Base-by-base conservation (phyloP, 1,140 invertebrate species). In the Doryteuthis pealeii region DNA sequence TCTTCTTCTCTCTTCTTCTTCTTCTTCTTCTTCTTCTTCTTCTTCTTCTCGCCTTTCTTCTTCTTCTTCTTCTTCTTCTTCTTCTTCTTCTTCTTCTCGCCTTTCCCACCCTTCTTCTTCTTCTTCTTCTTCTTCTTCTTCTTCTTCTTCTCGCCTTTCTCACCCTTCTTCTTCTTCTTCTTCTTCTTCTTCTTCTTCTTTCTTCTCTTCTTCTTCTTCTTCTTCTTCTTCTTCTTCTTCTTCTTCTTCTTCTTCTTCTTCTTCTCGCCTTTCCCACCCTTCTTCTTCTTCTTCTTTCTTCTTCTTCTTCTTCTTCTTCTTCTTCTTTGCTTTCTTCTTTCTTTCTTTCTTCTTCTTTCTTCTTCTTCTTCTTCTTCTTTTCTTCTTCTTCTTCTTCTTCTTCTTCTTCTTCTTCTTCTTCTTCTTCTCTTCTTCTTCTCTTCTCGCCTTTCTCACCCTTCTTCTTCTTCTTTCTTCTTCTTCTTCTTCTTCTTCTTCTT, bases 1-100 rank as follows among this genome's bases (percentile, higher is more conserved):
- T 45, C 49, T 70, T 66, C 10, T 65, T 58, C 66, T 32, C 71
- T 58, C 71, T n/a, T 65, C 69, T 66, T 22, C 71, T 33, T 65
- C n/a, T 71, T 70, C 66, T 12, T 43, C 33, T n/a, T 12, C 49
- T 43, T 31, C 22, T 71, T 22, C 66, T 10, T 2, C 8, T 30
- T 1, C 12, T n/a, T n/a, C n/a, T n/a, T n/a, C n/a, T n/a, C n/a
- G n/a, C n/a, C n/a, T n/a, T n/a, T n/a, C n/a, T n/a, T 32, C 15
- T 4, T 66, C 14, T 12, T 22, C 31, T 2, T n/a, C 18, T 12
- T n/a, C 58, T 1, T 54, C 35, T 72, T 28, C 54, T 32, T n/a
- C 31, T 1, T 6, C 0, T 3, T 35, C 26, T 5, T 18, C n/a
- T n/a, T n/a, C n/a, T n/a, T n/a, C n/a, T n/a, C n/a, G n/a, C n/a